phyloP scores from a whole-genome alignment of 2,797 vertebrate species.

The Rhinoraja longicauda region DNA sequence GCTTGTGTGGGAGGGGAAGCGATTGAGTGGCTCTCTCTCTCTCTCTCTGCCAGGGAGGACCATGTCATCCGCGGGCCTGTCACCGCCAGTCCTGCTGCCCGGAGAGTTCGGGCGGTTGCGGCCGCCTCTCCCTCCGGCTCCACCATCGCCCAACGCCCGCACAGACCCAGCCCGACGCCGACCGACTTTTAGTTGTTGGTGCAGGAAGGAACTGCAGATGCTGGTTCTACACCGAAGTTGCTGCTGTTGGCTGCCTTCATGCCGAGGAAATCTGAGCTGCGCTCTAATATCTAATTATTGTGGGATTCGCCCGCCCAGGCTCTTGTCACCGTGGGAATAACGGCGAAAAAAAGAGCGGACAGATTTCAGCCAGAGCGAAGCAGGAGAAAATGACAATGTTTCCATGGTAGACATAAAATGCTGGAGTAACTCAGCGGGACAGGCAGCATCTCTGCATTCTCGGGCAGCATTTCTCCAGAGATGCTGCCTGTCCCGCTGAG shows the following conservation, averaged over 20 bases:
- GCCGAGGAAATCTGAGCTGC: neutral
- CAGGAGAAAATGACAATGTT: neutral
- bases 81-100: neutral
- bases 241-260: too few relatives aligned
- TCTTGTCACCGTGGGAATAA: neutral
- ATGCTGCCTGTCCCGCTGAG: too few relatives aligned
- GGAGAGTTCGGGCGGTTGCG: neutral
- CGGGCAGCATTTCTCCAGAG: too few relatives aligned
- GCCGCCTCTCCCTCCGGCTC: neutral
- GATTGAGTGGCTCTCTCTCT: neutral
- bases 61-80: neutral
- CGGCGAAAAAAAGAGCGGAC: neutral
- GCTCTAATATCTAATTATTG: neutral
- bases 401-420: neutral
- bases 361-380: neutral
- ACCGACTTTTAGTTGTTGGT: too few relatives aligned
- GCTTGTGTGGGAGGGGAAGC: neutral
- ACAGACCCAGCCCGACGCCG: too few relatives aligned
- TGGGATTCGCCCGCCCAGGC: neutral
- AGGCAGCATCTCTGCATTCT: too few relatives aligned
- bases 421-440: too few relatives aligned
- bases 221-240: too few relatives aligned
- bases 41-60: neutral
- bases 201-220: too few relatives aligned
- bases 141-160: neutral